Percentiles rank a stretch among this genome's conserved stretches.
Evolutionary conservation across 1,140 invertebrate species (phyloP).

Genomic region (Doryteuthis pealeii): DNA sequence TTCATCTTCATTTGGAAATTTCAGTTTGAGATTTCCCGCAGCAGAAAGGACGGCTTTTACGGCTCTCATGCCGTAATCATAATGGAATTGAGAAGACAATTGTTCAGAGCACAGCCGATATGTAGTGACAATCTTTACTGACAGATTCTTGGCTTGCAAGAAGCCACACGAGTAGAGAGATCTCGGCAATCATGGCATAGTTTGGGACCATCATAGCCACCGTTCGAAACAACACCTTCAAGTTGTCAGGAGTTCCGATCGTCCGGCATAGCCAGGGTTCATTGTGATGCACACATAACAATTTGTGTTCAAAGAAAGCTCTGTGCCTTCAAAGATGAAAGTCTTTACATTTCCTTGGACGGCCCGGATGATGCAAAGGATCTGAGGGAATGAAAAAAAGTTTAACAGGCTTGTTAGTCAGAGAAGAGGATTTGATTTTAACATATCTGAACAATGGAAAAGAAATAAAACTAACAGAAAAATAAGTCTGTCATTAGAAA

Average conservation of each 20-base stretch:
- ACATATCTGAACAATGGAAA: background rate
- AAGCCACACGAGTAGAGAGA: conserved; percentile 62
- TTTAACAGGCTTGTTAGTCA: background rate
- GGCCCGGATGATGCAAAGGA: conserved; percentile 61
- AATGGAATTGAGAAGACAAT: conserved; percentile 61
- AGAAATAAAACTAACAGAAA: no score
- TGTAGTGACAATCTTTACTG: conserved; percentile 61
- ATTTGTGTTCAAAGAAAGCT: conserved; percentile 57
- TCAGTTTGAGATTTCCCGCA: conserved; percentile 60
- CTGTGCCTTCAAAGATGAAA: conserved; percentile 61
- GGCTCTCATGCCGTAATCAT: conserved; percentile 63
- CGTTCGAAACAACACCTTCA: conserved; percentile 59
- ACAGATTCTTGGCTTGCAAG: conserved; percentile 57
- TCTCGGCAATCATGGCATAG: conserved; percentile 62
- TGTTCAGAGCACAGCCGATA: conserved; percentile 62
- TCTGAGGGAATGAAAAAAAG: conserved; percentile 62
- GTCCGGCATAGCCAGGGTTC: conserved; percentile 63
- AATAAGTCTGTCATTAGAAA: no score
- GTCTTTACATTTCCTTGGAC: conserved; percentile 54
- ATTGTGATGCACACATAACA: conserved; percentile 63
- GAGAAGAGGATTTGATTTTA: background rate
- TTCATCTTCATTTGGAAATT: conserved; percentile 60
- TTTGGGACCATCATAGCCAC: conserved; percentile 61
- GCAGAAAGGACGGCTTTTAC: conserved; percentile 62
- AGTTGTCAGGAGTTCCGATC: conserved; percentile 61